Evolutionary conservation across 2,113 vertebrate species (phyloP), one percentile per base, ranked within the genome.

Genomic region (Cyprinodon variegatus): DNA sequence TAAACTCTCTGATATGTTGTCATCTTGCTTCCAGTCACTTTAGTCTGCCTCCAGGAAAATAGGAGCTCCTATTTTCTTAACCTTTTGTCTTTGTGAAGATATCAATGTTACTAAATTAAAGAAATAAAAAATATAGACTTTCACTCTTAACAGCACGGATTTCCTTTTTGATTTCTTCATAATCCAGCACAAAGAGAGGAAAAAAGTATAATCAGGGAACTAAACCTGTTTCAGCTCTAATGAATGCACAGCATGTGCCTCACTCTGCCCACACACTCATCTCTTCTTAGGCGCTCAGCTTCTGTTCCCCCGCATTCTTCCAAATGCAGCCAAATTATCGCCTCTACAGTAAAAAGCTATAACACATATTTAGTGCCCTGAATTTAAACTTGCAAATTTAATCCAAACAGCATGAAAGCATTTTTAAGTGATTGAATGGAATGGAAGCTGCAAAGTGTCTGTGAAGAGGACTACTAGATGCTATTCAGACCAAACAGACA

Each of bases 211-310:
- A 41, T 86, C 39, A 62, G 74, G 65, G 69, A 39, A 66, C 39
- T 70, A 70, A 68, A 15, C 41, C 45, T 48, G 60, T 53, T 61
- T 65, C 40, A 22, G 11, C 66, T 70, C 80, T 89, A 72, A 85
- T 86, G 79, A 77, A 70, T 72, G 72, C 65, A 17, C 40, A 29
- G 1, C 11, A n/a, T 29, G 11, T 64, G 20, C 59, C 67, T 72
- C 80, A 36, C 80, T 76, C 79, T 70, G 11, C 83, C 83, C 78
- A 85, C 85, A 29, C 88, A 2, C 37, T 84, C 81, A 72, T 78
- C 84, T 78, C 78, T 50, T 83, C 72, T 81, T 82, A 79, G 84
- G 76, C 80, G 86, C 89, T 90, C 88, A 82, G 82, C 82, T 57
- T 74, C 76, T 41, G 59, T 86, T 4, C 86, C 82, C 80, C 82